Conservation (phyloP, 2,113 vertebrate genomes). For the Hydrolagus affinis region DNA sequence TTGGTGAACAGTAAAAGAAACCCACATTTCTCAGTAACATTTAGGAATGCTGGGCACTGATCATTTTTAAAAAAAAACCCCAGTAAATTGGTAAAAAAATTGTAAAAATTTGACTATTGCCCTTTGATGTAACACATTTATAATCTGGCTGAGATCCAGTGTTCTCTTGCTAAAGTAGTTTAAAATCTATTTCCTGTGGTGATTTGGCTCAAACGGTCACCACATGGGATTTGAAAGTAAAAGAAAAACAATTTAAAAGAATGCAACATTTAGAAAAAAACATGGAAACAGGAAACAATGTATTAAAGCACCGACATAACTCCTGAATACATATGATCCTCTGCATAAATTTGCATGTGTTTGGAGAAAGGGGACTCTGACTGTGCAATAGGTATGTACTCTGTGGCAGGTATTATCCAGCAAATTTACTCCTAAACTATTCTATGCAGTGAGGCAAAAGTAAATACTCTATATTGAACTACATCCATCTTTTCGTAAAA, state of each 20-base stretch:
- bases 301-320: not conserved
- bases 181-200: conserved; percentile 55
- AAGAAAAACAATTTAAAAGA: conserved; percentile 3
- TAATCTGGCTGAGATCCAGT: conserved; percentile 55
- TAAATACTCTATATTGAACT: conserved; percentile 37
- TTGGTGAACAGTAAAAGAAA: too few relatives aligned
- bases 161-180: conserved; percentile 42
- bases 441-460: conserved; percentile 32
- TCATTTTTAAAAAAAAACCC: too few relatives aligned
- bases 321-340: not conserved
- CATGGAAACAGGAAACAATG: conserved; percentile 7
- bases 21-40: too few relatives aligned
- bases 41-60: too few relatives aligned
- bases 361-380: not conserved
- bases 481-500: too few relatives aligned
- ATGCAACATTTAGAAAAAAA: not conserved
- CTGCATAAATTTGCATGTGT: not conserved
- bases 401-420: not conserved
- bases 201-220: conserved; percentile 49
- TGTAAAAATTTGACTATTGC: too few relatives aligned
- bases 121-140: conserved; percentile 52
- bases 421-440: conserved; percentile 44
- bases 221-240: conserved; percentile 41
- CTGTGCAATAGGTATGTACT: not conserved
- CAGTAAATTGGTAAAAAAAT: too few relatives aligned